Evolutionary conservation across 2,888 invertebrate genomes (phyloP).

Genomic region (Eudasyphora cyanicolor): DNA sequence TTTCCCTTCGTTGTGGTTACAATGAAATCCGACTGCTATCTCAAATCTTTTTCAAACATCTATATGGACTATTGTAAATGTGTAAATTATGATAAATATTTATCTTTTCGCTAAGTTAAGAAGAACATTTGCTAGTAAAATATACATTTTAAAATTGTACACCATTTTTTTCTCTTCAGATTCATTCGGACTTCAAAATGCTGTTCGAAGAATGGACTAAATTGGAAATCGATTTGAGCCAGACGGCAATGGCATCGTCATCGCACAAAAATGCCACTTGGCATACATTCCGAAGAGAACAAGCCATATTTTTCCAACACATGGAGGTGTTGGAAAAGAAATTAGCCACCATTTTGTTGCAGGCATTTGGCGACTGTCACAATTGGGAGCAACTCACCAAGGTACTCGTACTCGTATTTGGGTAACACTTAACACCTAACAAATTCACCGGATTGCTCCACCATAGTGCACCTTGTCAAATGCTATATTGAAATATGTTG

Average conservation of each 20-base stretch:
- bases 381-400: conserved; percentile 82
- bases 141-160: no score
- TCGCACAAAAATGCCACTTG: conserved; percentile 65
- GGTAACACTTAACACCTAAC: background rate
- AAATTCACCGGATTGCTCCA: background rate
- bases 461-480: background rate
- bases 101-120: no score
- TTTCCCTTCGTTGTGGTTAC: no score
- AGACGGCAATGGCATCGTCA: background rate
- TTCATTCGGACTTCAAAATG: conserved; percentile 75
- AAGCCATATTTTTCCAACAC: conserved; percentile 79
- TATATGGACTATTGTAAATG: no score
- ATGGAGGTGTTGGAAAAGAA: conserved; percentile 81
- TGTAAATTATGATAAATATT: no score
- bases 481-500: background rate
- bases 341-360: conserved; percentile 82
- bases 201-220: conserved; percentile 77
- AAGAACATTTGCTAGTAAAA: no score
- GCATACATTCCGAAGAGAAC: conserved; percentile 82
- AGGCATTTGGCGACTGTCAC: conserved; percentile 83
- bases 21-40: no score
- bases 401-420: no score
- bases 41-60: no score
- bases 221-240: conserved; percentile 74
- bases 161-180: conserved; percentile 66